A percentile compares a stretch with the other conserved stretches of the same genome.
phyloP scores from a whole-genome alignment of 2,888 invertebrate species.

The Pyrrhosoma nymphula region DNA sequence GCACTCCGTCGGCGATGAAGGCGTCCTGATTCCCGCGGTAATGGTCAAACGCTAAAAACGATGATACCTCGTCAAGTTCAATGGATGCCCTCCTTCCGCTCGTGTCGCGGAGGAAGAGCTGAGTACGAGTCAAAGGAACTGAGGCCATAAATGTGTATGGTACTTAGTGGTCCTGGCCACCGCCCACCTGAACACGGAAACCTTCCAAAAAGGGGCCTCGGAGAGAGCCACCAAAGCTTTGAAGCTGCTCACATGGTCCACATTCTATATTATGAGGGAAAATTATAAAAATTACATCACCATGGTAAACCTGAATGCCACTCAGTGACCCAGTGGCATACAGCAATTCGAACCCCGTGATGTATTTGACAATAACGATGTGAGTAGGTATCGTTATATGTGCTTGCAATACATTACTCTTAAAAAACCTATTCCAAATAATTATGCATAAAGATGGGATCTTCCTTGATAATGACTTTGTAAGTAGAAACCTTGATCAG shows the following conservation, averaged over 20 bases:
- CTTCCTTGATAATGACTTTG: too few species aligned
- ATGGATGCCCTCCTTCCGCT: background rate
- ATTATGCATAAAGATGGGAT: too few species aligned
- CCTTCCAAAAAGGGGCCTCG: background rate
- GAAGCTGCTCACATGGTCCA: background rate
- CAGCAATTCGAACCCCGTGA: too few species aligned
- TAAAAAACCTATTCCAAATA: too few species aligned
- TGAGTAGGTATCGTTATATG: too few species aligned
- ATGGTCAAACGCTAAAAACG: background rate
- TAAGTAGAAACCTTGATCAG: too few species aligned
- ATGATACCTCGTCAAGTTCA: background rate
- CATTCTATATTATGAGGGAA: background rate
- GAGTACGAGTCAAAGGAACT: background rate
- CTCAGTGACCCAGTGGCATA: too few species aligned
- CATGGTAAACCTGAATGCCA: too few species aligned
- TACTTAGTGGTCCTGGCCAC: background rate
- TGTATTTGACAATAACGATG: too few species aligned
- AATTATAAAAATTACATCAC: too few species aligned
- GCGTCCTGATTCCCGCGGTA: constrained; percentile 29
- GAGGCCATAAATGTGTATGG: background rate
- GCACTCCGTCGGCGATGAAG: background rate
- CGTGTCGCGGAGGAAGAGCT: background rate
- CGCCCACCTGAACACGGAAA: background rate
- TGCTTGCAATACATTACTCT: too few species aligned
- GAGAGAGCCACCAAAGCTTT: background rate